Evolutionary conservation across 64 coral and sea anemone species (phyloP), one percentile per base, ranked within the genome.

Genomic region (Actinia equina): DNA sequence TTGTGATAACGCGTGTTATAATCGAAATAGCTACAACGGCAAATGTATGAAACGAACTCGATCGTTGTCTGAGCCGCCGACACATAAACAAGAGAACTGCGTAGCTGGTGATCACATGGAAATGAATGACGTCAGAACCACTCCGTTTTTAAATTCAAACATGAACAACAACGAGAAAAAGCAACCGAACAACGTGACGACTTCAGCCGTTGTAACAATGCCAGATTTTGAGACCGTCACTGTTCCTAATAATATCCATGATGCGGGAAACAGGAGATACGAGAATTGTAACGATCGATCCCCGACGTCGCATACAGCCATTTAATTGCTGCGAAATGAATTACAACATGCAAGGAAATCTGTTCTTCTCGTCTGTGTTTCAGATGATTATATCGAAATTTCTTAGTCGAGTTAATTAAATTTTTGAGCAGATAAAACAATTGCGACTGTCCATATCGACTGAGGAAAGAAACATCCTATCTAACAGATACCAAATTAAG

Each of bases 211-310:
- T 45, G 94, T 96, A 9, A 96, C 94, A 23, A 86, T 96, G 84
- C 94, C 94, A 63, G 94, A 96, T 67, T 96, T 88, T 82, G 94
- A 96, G 74, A 96, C 94, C 49, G 91, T 96, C 10, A 87, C 94
- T 13, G 89, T 96, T 44, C 91, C 94, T 37, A 96, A 96, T 79
- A 96, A 91, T 45, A 93, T 96, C 74, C 94, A 90, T 2, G 91
- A 96, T 5, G 49, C 84, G 23, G 58, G 84, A 25, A 79, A 86
- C 46, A 85, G 91, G n/a, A 77, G 91, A 52, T 96, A 96, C 53
- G 94, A 96, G 16, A 93, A 88, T 22, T 96, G 94, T 56, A 96
- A 96, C 17, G 82, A 96, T 41, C 85, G 88, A 0, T 52, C 43
- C 37, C 61, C 69, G 19, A 87, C 90, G 0, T 92, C 90, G 0